Percentiles rank a stretch among this genome's conserved stretches.
These are phyloP conservation scores for Petrocephalus zakoni DNA, from an alignment of 2,113 vertebrate genomes.

Conservation along the genomic window DNA sequence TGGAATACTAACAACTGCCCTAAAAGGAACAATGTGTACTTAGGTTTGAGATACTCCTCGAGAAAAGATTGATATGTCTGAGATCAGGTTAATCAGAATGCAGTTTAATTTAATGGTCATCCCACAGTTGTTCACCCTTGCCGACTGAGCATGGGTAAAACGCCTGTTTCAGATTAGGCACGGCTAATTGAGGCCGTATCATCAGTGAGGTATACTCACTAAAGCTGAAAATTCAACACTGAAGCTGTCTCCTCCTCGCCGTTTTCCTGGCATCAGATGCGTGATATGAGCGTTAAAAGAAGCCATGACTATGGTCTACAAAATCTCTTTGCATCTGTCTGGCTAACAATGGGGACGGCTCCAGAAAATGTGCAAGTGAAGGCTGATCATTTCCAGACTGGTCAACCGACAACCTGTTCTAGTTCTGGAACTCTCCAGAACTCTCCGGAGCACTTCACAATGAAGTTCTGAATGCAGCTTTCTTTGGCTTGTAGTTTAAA, in stretches of 20 bases:
- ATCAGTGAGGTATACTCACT: background rate
- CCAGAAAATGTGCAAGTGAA: background rate
- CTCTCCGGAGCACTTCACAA: background rate
- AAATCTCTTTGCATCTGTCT: background rate
- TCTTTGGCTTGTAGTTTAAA: slow-evolving; percentile 4
- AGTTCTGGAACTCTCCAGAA: background rate
- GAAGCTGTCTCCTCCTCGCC: background rate
- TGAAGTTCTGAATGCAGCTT: background rate
- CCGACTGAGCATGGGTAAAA: background rate
- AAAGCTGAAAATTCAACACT: background rate
- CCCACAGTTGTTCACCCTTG: background rate
- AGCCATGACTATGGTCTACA: background rate
- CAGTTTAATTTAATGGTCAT: background rate
- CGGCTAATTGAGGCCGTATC: background rate
- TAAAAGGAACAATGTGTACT: background rate
- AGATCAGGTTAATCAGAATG: background rate
- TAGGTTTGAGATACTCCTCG: background rate
- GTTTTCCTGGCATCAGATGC: background rate
- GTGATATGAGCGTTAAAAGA: background rate
- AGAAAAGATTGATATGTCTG: background rate
- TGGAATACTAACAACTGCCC: background rate
- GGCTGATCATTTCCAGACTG: background rate
- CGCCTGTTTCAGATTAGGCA: background rate
- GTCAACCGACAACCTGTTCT: background rate
- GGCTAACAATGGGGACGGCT: background rate